A percentile compares a stretch with the other conserved stretches of the same genome.
phyloP scores from a whole-genome alignment of 2,113 vertebrate species.

The Pao palembangensis region DNA sequence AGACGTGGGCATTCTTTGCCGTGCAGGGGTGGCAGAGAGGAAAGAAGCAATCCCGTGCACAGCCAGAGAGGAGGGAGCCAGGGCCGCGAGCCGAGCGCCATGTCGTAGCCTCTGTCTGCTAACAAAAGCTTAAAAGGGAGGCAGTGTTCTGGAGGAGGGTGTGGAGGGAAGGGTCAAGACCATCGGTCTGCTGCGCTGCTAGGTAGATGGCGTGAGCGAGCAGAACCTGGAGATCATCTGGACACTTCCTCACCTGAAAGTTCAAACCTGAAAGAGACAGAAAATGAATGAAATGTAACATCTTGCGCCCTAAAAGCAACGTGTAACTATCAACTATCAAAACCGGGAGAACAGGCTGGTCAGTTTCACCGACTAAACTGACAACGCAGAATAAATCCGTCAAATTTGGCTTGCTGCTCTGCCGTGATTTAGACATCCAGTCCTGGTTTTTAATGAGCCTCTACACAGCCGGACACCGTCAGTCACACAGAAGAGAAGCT shows the following conservation, averaged over 20 bases:
- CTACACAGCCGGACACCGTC: constrained; percentile 23
- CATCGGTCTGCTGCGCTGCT: constrained; percentile 40
- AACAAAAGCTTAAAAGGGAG: constrained; percentile 42
- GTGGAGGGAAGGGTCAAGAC: constrained; percentile 32
- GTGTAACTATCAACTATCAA: background rate
- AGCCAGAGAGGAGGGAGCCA: constrained; percentile 64
- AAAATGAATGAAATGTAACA: constrained; percentile 37
- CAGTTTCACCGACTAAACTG: constrained; percentile 16
- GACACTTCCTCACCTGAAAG: constrained; percentile 23
- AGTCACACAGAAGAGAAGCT: background rate
- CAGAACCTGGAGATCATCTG: constrained; percentile 19
- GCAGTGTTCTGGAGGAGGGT: constrained; percentile 30
- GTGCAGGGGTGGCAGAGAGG: constrained; percentile 64
- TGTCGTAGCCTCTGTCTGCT: constrained; percentile 62
- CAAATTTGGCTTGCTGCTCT: constrained; percentile 13
- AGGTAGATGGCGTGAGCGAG: background rate
- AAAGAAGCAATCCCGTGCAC: constrained; percentile 71
- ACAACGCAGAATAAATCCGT: constrained; percentile 34
- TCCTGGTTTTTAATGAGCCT: constrained; percentile 41
- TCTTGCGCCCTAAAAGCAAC: background rate
- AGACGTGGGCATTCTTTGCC: constrained; percentile 87
- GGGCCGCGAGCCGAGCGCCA: constrained; percentile 66
- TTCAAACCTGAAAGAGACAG: constrained; percentile 70
- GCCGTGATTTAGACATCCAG: constrained; percentile 19
- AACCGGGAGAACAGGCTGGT: background rate